Conservation (phyloP, 2,113 vertebrate species). For the Saimiri boliviensis region DNA sequence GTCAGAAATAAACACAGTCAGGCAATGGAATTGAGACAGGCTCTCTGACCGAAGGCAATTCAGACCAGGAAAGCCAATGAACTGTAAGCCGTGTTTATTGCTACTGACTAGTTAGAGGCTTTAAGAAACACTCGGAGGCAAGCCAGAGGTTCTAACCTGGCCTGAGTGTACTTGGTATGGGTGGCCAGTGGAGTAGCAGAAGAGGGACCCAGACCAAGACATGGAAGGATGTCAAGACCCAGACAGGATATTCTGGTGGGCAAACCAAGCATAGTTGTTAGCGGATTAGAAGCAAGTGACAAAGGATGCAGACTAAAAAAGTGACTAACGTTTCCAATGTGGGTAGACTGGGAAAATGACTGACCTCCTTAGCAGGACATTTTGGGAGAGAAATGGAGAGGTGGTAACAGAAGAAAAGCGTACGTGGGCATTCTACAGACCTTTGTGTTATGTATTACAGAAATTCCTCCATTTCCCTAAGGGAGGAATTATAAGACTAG, state of each 20-base stretch:
- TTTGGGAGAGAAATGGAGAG: neutral
- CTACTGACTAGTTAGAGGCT: neutral
- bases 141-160: neutral
- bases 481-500: constrained; percentile 21
- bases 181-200: neutral
- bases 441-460: neutral
- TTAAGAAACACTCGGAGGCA: neutral
- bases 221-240: neutral
- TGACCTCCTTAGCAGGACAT: neutral
- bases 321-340: neutral
- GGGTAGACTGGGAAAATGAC: neutral
- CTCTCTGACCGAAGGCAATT: neutral
- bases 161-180: neutral
- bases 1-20: neutral
- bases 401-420: neutral
- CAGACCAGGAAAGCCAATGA: neutral
- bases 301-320: neutral
- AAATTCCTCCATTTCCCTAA: neutral
- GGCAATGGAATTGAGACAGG: neutral
- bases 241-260: neutral
- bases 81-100: neutral
- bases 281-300: neutral
- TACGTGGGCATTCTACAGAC: neutral
- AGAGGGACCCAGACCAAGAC: too few relatives aligned
- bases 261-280: neutral